Evolutionary conservation across 1,140 invertebrate genomes (phyloP).

Genomic region (Drosophila ogumai): DNA sequence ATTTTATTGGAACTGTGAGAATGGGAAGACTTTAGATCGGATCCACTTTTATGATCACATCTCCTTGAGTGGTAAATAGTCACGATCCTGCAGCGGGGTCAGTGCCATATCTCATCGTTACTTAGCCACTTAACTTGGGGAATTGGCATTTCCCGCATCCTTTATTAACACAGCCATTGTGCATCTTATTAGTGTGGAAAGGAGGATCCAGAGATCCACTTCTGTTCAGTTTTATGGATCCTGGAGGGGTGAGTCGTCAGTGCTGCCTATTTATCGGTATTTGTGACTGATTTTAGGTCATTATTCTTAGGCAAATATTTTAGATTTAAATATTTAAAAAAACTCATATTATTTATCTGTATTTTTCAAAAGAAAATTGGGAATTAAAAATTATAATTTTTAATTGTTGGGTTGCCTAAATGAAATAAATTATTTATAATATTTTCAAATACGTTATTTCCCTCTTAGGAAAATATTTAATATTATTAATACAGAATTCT

Average conservation of each 20-base stretch:
- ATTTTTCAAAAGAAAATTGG: too few relatives aligned
- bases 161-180: constrained; percentile 62
- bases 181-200: constrained; percentile 55
- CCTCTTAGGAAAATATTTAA: not conserved
- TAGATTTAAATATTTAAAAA: not conserved
- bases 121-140: constrained; percentile 48
- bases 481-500: not conserved
- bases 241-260: constrained; percentile 9
- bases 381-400: not conserved
- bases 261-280: not conserved
- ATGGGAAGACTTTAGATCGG: constrained; percentile 7
- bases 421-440: not conserved
- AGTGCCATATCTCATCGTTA: constrained; percentile 9
- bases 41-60: constrained; percentile 25
- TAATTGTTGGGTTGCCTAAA: too few relatives aligned
- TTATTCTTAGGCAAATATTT: not conserved
- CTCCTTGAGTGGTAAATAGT: not conserved
- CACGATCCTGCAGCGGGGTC: not conserved
- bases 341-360: too few relatives aligned
- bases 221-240: constrained; percentile 25
- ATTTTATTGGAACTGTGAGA: constrained; percentile 2
- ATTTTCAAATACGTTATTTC: not conserved
- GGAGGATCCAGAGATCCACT: not conserved
- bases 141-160: constrained; percentile 62
- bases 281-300: not conserved